A percentile compares a stretch with the other conserved stretches of the same genome.
Evolutionary conservation across 2,888 invertebrate genomes (phyloP).

Genomic region (Ophion ellenae): DNA sequence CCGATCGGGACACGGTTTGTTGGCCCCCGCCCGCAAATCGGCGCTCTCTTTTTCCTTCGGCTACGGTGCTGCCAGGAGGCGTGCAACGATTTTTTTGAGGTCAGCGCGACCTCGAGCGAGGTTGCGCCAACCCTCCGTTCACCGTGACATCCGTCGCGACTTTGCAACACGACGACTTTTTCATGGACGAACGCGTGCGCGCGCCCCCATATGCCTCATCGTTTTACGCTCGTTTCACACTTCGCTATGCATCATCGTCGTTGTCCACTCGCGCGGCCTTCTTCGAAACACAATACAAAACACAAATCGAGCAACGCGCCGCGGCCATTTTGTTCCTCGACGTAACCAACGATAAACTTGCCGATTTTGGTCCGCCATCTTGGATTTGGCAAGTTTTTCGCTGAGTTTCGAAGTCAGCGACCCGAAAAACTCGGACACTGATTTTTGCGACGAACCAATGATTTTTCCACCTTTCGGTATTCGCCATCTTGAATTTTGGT

Average conservation of each 20-base stretch:
- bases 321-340: neutral
- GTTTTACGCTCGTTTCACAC: neutral
- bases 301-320: neutral
- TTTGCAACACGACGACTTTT: conserved; percentile 22
- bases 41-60: neutral
- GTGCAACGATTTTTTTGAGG: conserved; percentile 2
- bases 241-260: conserved; percentile 18
- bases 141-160: conserved; percentile 74
- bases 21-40: neutral
- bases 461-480: neutral
- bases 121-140: conserved; percentile 75
- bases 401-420: neutral
- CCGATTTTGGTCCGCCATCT: neutral
- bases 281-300: neutral
- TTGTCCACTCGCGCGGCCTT: neutral
- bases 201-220: neutral
- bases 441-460: neutral
- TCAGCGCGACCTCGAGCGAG: conserved; percentile 74
- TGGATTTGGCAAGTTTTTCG: neutral
- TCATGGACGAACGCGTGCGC: conserved; percentile 38
- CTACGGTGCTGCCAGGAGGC: neutral
- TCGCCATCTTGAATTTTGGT: neutral
- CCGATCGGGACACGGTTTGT: neutral
- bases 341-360: neutral
- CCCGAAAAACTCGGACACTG: neutral